Conservation (phyloP, 2,797 vertebrate species). For the Peromyscus aztecus region DNA sequence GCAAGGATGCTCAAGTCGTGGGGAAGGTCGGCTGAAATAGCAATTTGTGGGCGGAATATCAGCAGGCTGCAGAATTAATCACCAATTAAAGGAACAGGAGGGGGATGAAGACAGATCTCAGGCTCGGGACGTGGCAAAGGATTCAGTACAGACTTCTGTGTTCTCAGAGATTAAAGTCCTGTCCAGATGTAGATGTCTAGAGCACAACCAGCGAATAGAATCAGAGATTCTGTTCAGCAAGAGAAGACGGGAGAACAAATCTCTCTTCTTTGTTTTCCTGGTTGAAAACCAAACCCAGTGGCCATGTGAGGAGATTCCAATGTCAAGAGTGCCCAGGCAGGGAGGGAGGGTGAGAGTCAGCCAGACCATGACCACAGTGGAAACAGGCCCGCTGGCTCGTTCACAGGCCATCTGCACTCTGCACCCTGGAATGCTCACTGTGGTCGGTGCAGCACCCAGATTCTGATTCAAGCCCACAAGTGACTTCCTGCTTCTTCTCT, state of each 20-base stretch:
- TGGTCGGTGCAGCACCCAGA: background rate
- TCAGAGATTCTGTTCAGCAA: slow-evolving; percentile 71
- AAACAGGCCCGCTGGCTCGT: background rate
- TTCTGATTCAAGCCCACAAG: slow-evolving; percentile 38
- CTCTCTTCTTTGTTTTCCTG: slow-evolving; percentile 74
- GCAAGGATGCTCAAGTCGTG: background rate
- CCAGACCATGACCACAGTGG: slow-evolving; percentile 44
- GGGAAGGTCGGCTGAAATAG: slow-evolving; percentile 66
- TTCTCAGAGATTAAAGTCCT: background rate
- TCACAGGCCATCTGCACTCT: background rate
- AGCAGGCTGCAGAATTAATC: slow-evolving; percentile 61
- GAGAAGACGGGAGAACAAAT: slow-evolving; percentile 71
- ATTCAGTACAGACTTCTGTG: background rate
- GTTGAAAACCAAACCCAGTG: slow-evolving; percentile 70
- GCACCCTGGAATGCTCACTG: background rate
- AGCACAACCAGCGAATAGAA: slow-evolving; percentile 6
- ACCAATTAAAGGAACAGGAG: background rate
- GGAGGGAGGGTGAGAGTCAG: background rate
- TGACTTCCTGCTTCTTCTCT: slow-evolving; percentile 51
- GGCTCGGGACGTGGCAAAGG: background rate
- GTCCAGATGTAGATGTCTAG: background rate
- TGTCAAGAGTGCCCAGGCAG: slow-evolving; percentile 48
- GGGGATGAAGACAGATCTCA: background rate
- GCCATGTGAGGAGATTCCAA: slow-evolving; percentile 74
- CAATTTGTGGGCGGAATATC: slow-evolving; percentile 55